Evolutionary conservation across 2,888 invertebrate species (phyloP), one percentile per base, ranked within the genome.

Genomic region (Xylota segnis): DNA sequence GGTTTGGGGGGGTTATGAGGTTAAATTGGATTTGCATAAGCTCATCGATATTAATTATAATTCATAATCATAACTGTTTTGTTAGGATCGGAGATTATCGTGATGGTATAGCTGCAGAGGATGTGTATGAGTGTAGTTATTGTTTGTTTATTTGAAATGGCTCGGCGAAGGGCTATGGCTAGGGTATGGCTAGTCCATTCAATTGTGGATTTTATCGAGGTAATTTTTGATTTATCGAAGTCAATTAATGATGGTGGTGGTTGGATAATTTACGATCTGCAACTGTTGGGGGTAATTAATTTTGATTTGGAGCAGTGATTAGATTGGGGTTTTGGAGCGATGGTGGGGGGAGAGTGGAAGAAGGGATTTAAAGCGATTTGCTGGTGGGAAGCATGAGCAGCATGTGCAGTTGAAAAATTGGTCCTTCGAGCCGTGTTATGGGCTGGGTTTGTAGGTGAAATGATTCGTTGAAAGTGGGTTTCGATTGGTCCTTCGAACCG

Each of bases 31-130:
- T 86, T 86, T 86, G 86, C 86, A 86, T 86, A 86, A 82, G 82
- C 86, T 77, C 82, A 72, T 86, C 86, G 86, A 86, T 86, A 86
- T 86, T 76, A 86, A 86, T 86, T 82, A 86, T 86, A 86, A 82
- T 77, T 86, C 72, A 86, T 82, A 86, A 82, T 76, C 86, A 82
- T 86, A 76, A 72, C 75, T 77, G 86, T 77, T 86, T 86, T 86
- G 86, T 86, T 77, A 86, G 81, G 82, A 86, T 77, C 76, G 71
- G 75, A 47, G 27, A 68, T 47, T 74, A 58, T 66, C 63, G 50
- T 47, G 52, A 29, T 7, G 61, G 32, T 27, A 27, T 5, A 59
- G 14, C 18, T n/a, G 45, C 0, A 23, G 23, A 1, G 7, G 63
- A 1, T 61, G 45, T 56, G 27, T 50, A 32, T 59, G n/a, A 58